Conservation (phyloP, 2,797 vertebrate species). For the Synaphobranchus kaupii region DNA sequence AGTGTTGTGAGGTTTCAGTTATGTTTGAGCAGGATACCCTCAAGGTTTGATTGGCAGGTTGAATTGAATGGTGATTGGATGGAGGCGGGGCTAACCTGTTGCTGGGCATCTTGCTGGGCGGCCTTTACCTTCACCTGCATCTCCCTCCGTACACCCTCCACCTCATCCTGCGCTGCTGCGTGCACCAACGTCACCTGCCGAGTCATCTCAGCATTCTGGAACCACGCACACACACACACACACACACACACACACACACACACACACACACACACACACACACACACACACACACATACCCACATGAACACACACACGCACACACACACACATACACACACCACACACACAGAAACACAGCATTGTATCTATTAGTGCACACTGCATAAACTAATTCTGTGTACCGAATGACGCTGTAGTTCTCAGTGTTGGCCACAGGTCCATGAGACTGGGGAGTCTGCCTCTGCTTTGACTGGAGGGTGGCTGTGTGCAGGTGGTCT, state of each 20-base stretch:
- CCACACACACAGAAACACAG: conserved; percentile 13
- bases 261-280: conserved; percentile 10
- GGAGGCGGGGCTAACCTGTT: conserved; percentile 60
- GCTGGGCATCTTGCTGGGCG: conserved; percentile 77
- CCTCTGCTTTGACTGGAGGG: too few species aligned
- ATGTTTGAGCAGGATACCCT: neutral
- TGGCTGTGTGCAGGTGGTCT: neutral
- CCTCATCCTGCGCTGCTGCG: conserved; percentile 84
- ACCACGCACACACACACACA: conserved; percentile 31
- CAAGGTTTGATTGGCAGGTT: conserved; percentile 11
- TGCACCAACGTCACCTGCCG: conserved; percentile 86
- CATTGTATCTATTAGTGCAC: too few species aligned
- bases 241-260: conserved; percentile 19
- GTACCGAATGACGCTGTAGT: too few species aligned
- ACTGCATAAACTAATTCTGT: too few species aligned
- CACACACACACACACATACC: conserved; percentile 37
- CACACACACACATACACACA: neutral
- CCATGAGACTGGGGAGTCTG: too few species aligned
- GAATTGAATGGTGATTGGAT: neutral
- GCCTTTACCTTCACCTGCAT: conserved; percentile 86
- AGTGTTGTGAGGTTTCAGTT: neutral
- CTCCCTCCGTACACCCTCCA: conserved; percentile 84
- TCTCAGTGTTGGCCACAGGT: too few species aligned
- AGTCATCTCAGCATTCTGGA: conserved; percentile 92
- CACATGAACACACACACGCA: conserved; percentile 27